Percentiles rank a stretch among this genome's conserved stretches.
Conservation (phyloP, 2,113 vertebrate genomes). For the Xenus cinereus region DNA sequence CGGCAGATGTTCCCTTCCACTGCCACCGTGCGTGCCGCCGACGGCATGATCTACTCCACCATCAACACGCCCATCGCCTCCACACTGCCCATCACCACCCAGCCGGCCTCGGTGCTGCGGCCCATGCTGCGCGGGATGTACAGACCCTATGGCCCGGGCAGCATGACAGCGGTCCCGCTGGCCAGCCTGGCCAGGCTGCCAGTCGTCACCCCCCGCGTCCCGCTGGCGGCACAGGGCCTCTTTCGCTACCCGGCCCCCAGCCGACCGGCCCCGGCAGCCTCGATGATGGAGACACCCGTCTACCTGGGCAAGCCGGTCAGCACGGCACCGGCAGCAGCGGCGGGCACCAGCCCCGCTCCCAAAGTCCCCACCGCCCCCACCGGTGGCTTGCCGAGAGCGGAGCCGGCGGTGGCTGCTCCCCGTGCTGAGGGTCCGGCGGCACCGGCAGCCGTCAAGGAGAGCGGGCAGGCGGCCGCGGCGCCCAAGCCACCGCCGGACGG, state of each 20-base stretch:
- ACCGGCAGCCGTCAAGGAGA: constrained; percentile 58
- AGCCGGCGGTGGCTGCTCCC: constrained; percentile 36
- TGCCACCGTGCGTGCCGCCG: constrained; percentile 85
- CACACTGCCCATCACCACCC: constrained; percentile 97
- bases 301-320: constrained; percentile 87
- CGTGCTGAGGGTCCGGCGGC: constrained; percentile 60
- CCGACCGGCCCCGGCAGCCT: constrained; percentile 62
- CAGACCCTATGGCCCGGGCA: constrained; percentile 82
- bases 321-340: neutral
- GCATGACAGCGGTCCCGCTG: constrained; percentile 87
- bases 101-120: constrained; percentile 86
- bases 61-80: constrained; percentile 98
- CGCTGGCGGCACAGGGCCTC: constrained; percentile 80
- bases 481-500: constrained; percentile 35
- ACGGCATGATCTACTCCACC: constrained; percentile 99
- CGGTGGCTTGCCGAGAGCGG: constrained; percentile 16
- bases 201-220: constrained; percentile 83
- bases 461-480: neutral
- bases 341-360: neutral
- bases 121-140: constrained; percentile 89
- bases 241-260: constrained; percentile 84
- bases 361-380: neutral
- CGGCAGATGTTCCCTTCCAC: constrained; percentile 88
- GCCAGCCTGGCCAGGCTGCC: constrained; percentile 89
- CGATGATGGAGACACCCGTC: constrained; percentile 84